Base-by-base conservation (phyloP, 2,113 vertebrate species). In the Isichthys henryi region DNA sequence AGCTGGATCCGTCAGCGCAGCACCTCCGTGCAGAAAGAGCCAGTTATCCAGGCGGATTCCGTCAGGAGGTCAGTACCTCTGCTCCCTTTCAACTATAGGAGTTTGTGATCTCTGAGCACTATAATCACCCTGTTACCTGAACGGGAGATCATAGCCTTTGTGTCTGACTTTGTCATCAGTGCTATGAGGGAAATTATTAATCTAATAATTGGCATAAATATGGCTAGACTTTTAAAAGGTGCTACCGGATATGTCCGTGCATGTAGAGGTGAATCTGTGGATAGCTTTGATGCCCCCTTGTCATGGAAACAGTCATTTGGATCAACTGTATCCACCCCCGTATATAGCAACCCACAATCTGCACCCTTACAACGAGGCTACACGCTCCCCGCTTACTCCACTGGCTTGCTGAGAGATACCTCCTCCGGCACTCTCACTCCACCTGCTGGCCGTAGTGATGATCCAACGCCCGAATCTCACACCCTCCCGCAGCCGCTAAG, bases 1-100 rank as follows among this genome's bases (percentile, higher is more conserved):
- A 99, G 98, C 94, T 99, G 98, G 98, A 99, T 99, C 83, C 97
- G 98, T 45, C 98, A 96, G 89, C 97, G 96, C 90, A 92, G 95
- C 91, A 97, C 95, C 82, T 91, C 39, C 46, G 90, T 96, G 53
- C 94, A 96, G 90, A 99, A 97, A 89, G 97, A 98, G 21, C 95
- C 97, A 0, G 3, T 96, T 43, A 94, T 88, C 89, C 89, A 96
- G 39, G 95, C 95, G 5, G 92, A 94, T 84, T 93, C 95, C 13
- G 93, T 99, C 94, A 97, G 97, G 91, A 98, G 98, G 98, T 98
- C 92, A 13, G 10, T 43, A 4, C 53, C 0, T 48, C 21, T 27
- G 56, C 23, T 52, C 5, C 48, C 21, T 17, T n/a, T 62, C 5
- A 4, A n/a, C 58, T 62, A 13, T 17, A 52, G 13, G 50, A 17